Evolutionary conservation across 2,888 invertebrate species (phyloP).

Genomic region (Rhagonycha lutea): DNA sequence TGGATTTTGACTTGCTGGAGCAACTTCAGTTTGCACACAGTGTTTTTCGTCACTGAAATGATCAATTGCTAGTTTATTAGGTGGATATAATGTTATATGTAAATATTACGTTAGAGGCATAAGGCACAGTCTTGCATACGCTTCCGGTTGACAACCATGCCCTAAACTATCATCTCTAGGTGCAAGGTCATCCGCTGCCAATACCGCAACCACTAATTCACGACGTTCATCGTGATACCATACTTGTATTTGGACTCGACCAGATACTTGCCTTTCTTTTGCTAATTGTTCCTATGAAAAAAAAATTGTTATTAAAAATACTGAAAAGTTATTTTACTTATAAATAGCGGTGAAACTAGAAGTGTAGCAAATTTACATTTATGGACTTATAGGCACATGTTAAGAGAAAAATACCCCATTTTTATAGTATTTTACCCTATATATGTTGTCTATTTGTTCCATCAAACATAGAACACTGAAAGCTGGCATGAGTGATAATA

Average conservation of each 20-base stretch:
- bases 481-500: too few species aligned
- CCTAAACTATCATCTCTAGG: constrained; percentile 77
- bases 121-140: constrained; percentile 81
- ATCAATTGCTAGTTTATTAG: neutral
- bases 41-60: constrained; percentile 70
- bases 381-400: too few species aligned
- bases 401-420: too few species aligned
- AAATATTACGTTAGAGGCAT: constrained; percentile 79
- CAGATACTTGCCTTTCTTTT: constrained; percentile 76
- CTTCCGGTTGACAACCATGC: constrained; percentile 79
- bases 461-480: neutral
- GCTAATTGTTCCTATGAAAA: constrained; percentile 68
- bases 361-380: too few species aligned
- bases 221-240: constrained; percentile 85
- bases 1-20: constrained; percentile 85
- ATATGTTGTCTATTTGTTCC: neutral
- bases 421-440: too few species aligned
- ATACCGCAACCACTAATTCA: constrained; percentile 82
- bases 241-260: constrained; percentile 85
- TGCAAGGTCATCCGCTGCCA: constrained; percentile 85
- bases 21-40: constrained; percentile 81
- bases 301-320: neutral
- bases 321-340: neutral
- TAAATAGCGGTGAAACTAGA: neutral
- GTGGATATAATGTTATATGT: neutral